phyloP scores from a whole-genome alignment of 2,113 vertebrate genomes.

The Ceyx melanurus region DNA sequence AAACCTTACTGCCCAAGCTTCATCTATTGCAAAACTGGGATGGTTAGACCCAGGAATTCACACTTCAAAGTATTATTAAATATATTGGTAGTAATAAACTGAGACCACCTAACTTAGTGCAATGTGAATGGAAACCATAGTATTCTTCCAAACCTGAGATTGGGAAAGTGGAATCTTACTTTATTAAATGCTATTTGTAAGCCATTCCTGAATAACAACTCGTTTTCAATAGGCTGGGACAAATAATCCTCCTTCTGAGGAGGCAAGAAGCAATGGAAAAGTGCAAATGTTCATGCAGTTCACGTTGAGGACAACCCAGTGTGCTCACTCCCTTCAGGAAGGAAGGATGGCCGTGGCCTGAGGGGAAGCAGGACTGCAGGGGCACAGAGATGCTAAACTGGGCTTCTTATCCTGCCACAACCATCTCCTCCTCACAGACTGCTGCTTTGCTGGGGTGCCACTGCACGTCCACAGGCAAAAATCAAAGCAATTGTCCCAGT shows the following conservation, averaged over 20 bases:
- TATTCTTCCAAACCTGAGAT: not conserved
- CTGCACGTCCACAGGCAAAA: fast-evolving
- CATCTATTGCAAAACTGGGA: not conserved
- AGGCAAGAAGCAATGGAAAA: conserved; percentile 46
- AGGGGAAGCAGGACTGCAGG: conserved; percentile 13
- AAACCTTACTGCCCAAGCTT: not conserved
- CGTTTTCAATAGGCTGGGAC: conserved; percentile 24
- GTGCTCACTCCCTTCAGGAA: conserved; percentile 16
- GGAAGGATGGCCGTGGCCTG: conserved; percentile 39
- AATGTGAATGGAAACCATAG: not conserved
- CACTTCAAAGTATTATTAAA: not conserved
- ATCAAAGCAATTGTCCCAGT: not conserved
- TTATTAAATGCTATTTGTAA: conserved; percentile 22
- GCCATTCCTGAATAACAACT: not conserved
- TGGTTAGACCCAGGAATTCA: not conserved
- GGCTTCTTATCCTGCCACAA: not conserved
- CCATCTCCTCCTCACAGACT: not conserved
- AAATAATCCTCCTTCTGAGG: conserved; percentile 26
- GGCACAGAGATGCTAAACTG: not conserved
- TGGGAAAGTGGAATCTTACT: not conserved
- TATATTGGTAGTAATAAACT: not conserved
- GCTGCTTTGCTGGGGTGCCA: not conserved
- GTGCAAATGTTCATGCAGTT: conserved; percentile 59
- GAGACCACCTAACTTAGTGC: not conserved
- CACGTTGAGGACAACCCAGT: conserved; percentile 38